A percentile compares a stretch with the other conserved stretches of the same genome.
phyloP scores from a whole-genome alignment of 1,140 invertebrate species.

The Sycophaga agraensis region DNA sequence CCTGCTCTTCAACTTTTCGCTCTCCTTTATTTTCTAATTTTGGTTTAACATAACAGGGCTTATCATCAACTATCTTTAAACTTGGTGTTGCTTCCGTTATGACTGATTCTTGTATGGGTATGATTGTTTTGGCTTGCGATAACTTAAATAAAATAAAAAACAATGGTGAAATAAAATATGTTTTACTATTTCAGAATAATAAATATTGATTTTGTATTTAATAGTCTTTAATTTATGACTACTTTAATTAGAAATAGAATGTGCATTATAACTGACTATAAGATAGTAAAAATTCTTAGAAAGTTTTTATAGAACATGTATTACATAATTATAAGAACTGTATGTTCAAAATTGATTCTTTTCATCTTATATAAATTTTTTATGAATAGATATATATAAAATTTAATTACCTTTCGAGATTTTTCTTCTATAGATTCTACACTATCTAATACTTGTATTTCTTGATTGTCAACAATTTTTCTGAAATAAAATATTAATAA shows the following conservation, averaged over 20 bases:
- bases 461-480: constrained; percentile 57
- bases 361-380: no score
- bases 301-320: no score
- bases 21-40: constrained; percentile 56
- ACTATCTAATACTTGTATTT: constrained; percentile 57
- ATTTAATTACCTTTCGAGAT: constrained; percentile 13
- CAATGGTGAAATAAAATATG: neutral
- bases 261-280: no score
- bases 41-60: constrained; percentile 50
- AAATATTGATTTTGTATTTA: no score
- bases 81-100: constrained; percentile 64
- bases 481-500: constrained; percentile 38
- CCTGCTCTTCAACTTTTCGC: constrained; percentile 58
- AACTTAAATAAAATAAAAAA: constrained; percentile 34
- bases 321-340: no score
- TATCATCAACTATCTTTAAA: constrained; percentile 65
- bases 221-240: no score
- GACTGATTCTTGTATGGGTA: constrained; percentile 63
- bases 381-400: neutral
- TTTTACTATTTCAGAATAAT: neutral
- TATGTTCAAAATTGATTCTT: no score
- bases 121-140: constrained; percentile 53
- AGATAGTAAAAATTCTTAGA: no score
- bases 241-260: no score
- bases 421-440: constrained; percentile 52